Evolutionary conservation across 2,113 vertebrate genomes (phyloP).

Genomic region (Nanorana parkeri): DNA sequence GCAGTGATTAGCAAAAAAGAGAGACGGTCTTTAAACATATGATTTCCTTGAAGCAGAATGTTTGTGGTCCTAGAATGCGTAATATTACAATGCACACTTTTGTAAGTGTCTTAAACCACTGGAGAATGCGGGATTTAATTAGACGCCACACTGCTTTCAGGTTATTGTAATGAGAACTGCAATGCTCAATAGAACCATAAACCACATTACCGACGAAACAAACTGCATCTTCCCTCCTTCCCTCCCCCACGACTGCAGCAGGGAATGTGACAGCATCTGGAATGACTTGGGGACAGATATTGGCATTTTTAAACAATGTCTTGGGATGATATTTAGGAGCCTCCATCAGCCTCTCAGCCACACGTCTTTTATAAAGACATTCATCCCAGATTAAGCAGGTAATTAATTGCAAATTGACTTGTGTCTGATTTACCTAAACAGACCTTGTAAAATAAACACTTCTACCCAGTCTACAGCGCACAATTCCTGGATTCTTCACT

Average conservation of each 20-base stretch:
- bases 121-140: slow-evolving; percentile 33
- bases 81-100: slow-evolving; percentile 10
- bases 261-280: background rate
- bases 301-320: background rate
- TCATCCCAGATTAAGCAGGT: too few species aligned
- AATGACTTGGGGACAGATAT: background rate
- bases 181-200: slow-evolving; percentile 4
- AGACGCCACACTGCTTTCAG: slow-evolving; percentile 29
- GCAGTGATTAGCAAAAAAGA: too few species aligned
- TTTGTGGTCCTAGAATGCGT: background rate
- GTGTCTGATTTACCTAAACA: too few species aligned
- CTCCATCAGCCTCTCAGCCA: too few species aligned
- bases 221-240: slow-evolving; percentile 17
- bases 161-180: slow-evolving; percentile 7
- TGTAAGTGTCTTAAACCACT: slow-evolving; percentile 19
- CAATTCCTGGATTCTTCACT: too few species aligned
- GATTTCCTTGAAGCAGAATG: background rate
- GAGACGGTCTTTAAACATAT: too few species aligned
- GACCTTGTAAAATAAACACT: too few species aligned
- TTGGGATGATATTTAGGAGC: background rate
- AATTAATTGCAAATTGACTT: too few species aligned
- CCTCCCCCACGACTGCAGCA: slow-evolving; percentile 27
- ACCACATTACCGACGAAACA: slow-evolving; percentile 12
- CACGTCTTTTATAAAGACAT: too few species aligned
- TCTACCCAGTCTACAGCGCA: too few species aligned